Evolutionary conservation across 2,113 vertebrate genomes (phyloP).

Genomic region (Shinisaurus crocodilurus): DNA sequence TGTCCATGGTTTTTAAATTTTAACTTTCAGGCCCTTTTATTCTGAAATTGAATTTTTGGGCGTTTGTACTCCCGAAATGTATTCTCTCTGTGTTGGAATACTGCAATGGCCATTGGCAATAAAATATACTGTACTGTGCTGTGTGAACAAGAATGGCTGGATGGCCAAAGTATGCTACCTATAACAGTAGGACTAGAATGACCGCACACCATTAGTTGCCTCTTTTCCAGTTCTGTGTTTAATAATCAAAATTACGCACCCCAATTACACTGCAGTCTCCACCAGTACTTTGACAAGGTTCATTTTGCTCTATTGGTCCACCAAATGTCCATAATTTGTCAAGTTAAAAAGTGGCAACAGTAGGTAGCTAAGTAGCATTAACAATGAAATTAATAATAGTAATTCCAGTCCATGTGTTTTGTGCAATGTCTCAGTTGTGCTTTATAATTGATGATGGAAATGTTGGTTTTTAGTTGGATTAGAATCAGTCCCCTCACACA

Average conservation of each 20-base stretch:
- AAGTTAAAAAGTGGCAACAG: neutral
- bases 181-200: neutral
- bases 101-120: neutral
- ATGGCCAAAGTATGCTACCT: neutral
- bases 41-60: neutral
- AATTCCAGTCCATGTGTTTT: neutral
- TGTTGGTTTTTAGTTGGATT: neutral
- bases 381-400: conserved; percentile 22
- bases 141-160: neutral
- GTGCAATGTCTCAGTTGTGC: neutral
- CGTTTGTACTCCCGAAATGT: neutral
- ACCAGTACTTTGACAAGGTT: neutral
- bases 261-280: neutral
- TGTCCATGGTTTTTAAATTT: neutral
- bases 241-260: conserved; percentile 2
- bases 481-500: neutral
- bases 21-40: neutral
- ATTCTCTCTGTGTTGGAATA: neutral
- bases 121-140: neutral
- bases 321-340: neutral
- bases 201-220: neutral
- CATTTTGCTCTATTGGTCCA: neutral
- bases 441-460: conserved; percentile 3
- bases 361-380: neutral
- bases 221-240: neutral